Base-by-base conservation (phyloP, 2,888 invertebrate genomes). In the Netelia melanura region DNA sequence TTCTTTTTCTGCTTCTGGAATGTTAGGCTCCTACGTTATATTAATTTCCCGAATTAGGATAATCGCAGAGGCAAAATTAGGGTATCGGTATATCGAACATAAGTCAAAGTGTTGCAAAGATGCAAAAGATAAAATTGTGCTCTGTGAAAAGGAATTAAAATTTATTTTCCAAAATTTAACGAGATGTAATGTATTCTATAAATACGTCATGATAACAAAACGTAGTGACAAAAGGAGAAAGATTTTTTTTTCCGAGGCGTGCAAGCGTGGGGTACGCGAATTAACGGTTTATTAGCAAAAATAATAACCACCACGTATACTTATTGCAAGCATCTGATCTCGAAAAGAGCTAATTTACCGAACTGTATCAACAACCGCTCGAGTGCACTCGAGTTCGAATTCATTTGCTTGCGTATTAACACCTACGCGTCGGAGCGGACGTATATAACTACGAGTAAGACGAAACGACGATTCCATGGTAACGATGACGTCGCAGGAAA, bases 311-410 rank as follows among this genome's bases (percentile, higher is more conserved):
- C 23, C n/a, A 10, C 43, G 64, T 64, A 64, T 64, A 38, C 38
- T 64, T 14, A 38, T n/a, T 30, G 38, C 8, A 30, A 38, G 38
- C 64, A 64, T n/a, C 64, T 64, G 64, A 64, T 30, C 38, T 64
- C 64, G 38, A 38, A 38, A 58, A 21, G 58, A 58, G 58, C 21
- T 9, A 21, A 58, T 21, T 58, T 58, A 38, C 38, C 64, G 21
- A 21, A 9, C 11, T 48, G 44, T n/a, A 67, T 67, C 67, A 67
- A 48, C 48, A 67, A 14, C 10, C 58, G 10, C 48, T 48, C 23
- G 67, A 48, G 67, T 67, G 21, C 14, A 48, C 44, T 67, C 5
- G 23, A 67, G 23, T 67, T 67, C 23, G 21, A 67, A 67, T 44
- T 44, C 23, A 43, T 11, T 67, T 48, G 17, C 9, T 21, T 56